A percentile compares a stretch with the other conserved stretches of the same genome.
These are phyloP conservation scores for Phalera bucephala DNA, from an alignment of 2,888 invertebrate species.

Conservation along the genomic window DNA sequence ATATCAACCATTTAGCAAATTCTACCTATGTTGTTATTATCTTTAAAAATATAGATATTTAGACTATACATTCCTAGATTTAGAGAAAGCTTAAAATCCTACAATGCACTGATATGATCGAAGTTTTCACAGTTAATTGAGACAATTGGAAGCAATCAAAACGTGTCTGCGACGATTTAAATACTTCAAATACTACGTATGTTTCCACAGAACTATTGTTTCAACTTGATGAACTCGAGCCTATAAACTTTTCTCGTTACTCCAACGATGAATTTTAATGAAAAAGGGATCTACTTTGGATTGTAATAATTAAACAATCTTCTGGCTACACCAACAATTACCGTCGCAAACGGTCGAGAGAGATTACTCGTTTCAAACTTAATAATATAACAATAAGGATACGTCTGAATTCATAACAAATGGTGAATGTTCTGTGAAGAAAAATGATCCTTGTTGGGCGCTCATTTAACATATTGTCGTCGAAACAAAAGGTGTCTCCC, in stretches of 20 bases:
- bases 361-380: background rate
- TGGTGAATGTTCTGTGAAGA: conserved; percentile 7
- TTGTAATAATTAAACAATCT: conserved; percentile 25
- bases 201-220: conserved; percentile 7
- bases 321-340: conserved; percentile 11
- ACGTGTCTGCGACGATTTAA: too few species aligned
- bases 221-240: conserved; percentile 13
- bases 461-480: conserved; percentile 17
- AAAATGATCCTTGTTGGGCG: conserved; percentile 15
- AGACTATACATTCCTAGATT: too few species aligned
- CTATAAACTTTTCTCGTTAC: conserved; percentile 40
- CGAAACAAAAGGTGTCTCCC: conserved; percentile 29
- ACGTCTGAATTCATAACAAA: background rate
- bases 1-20: too few species aligned
- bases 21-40: too few species aligned
- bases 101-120: too few species aligned
- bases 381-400: background rate
- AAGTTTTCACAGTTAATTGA: too few species aligned
- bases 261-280: conserved; percentile 41
- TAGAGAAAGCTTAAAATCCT: too few species aligned
- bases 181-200: conserved; percentile 5
- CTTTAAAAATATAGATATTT: too few species aligned
- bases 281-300: conserved; percentile 26
- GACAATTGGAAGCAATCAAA: too few species aligned
- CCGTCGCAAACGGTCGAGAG: background rate